Evolutionary conservation across 1,140 invertebrate species (phyloP).

Genomic region (Heliconius melpomene): DNA sequence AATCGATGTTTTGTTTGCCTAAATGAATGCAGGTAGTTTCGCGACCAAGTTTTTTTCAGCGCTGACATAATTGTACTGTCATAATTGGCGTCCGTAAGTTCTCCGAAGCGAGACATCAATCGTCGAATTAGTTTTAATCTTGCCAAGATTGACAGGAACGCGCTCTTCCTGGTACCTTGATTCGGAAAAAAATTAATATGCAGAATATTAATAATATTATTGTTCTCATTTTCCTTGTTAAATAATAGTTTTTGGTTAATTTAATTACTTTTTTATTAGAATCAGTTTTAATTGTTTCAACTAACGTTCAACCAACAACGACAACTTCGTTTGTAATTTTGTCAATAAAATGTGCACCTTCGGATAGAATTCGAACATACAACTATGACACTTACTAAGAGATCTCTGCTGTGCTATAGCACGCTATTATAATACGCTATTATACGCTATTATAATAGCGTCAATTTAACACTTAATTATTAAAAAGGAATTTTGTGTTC

Average conservation of each 20-base stretch:
- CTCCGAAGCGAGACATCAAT: conserved; percentile 25
- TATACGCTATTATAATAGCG: too few species aligned
- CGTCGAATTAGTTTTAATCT: conserved; percentile 23
- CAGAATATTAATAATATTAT: not conserved
- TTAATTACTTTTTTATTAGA: not conserved
- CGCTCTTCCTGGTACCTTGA: conserved; percentile 23
- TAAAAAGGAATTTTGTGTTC: not conserved
- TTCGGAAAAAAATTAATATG: conserved; percentile 19
- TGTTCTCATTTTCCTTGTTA: conserved; percentile 14
- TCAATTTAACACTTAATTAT: too few species aligned
- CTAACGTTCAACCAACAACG: too few species aligned
- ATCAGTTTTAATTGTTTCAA: too few species aligned
- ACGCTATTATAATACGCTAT: too few species aligned
- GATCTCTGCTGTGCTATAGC: too few species aligned
- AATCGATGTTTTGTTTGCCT: not conserved
- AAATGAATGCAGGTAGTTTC: not conserved
- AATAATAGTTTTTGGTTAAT: conserved; percentile 3
- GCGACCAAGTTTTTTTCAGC: not conserved
- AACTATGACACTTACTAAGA: too few species aligned
- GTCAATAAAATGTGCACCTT: too few species aligned
- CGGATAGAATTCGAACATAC: too few species aligned
- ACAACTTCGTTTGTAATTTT: too few species aligned
- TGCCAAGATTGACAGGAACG: conserved; percentile 29
- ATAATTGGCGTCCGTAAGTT: conserved; percentile 16
- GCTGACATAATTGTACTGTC: conserved; percentile 19